These are phyloP conservation scores for Rhopalosiphum nymphaeae DNA, from an alignment of 2,888 invertebrate species.

Conservation along the genomic window DNA sequence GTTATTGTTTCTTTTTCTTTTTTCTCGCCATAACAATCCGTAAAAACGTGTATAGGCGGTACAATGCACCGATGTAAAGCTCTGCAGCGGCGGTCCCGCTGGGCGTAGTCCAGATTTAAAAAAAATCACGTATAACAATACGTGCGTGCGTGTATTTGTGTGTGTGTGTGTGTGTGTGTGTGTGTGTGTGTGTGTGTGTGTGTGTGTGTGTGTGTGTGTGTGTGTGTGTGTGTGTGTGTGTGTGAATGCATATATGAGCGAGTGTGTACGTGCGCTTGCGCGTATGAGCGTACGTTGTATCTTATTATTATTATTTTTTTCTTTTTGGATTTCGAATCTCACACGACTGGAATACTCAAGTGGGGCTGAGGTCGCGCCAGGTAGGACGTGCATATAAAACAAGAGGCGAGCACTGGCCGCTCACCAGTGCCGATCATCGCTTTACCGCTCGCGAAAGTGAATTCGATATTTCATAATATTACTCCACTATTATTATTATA, in stretches of 20 bases:
- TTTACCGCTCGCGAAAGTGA: constrained; percentile 62
- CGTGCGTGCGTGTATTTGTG: neutral
- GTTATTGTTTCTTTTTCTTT: neutral
- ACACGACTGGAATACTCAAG: constrained; percentile 63
- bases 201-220: neutral
- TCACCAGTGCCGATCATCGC: constrained; percentile 61
- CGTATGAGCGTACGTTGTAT: neutral
- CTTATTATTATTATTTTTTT: constrained; percentile 21
- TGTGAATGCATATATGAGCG: neutral
- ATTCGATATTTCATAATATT: constrained; percentile 21
- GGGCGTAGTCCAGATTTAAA: constrained; percentile 63
- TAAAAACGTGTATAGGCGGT: neutral
- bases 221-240: neutral
- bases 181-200: neutral
- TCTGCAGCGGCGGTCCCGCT: constrained; percentile 44
- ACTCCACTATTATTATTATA: neutral
- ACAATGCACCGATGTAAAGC: constrained; percentile 25
- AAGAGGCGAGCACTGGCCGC: constrained; percentile 60
- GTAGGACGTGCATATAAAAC: constrained; percentile 62
- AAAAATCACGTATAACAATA: constrained; percentile 65
- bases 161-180: neutral
- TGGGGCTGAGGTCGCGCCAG: constrained; percentile 61
- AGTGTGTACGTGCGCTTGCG: neutral
- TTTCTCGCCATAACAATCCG: neutral
- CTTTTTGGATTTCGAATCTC: constrained; percentile 54